Conservation (phyloP, 2,888 invertebrate species). For the Flexamia atlantica region DNA sequence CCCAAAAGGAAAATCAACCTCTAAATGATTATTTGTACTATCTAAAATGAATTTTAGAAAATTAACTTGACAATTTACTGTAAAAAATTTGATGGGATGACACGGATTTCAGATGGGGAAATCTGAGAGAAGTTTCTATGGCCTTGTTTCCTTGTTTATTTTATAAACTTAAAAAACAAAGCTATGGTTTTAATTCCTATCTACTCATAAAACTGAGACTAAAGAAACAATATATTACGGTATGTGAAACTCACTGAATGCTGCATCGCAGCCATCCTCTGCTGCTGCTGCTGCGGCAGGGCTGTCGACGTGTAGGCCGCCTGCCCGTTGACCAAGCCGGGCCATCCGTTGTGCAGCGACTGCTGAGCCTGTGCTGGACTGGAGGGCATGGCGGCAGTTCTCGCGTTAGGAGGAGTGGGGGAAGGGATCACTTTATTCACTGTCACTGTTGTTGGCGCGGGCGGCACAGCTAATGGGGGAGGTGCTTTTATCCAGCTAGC, state of each 20-base stretch:
- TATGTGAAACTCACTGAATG: constrained; percentile 30
- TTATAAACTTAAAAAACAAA: too few species aligned
- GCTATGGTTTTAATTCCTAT: too few species aligned
- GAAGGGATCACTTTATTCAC: constrained; percentile 62
- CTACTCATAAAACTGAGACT: too few species aligned
- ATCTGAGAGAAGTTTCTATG: too few species aligned
- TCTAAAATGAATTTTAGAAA: too few species aligned
- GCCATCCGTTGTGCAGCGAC: constrained; percentile 75
- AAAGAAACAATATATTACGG: too few species aligned
- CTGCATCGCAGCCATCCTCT: constrained; percentile 31
- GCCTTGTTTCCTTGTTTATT: too few species aligned
- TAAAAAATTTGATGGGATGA: too few species aligned
- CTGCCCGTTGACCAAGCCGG: constrained; percentile 75
- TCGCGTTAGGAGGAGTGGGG: constrained; percentile 48
- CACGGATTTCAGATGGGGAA: too few species aligned
- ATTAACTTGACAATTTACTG: too few species aligned
- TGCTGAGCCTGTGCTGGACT: constrained; percentile 67
- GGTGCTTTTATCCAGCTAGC: constrained; percentile 70
- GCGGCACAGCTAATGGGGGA: constrained; percentile 65
- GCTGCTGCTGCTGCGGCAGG: constrained; percentile 25
- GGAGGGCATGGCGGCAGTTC: constrained; percentile 55
- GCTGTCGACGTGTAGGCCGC: constrained; percentile 74
- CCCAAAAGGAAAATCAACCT: too few species aligned
- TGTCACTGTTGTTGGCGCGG: constrained; percentile 52
- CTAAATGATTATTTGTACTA: too few species aligned